A percentile compares a stretch with the other conserved stretches of the same genome.
Evolutionary conservation across 2,113 vertebrate species (phyloP).

Genomic region (Mugil cephalus): DNA sequence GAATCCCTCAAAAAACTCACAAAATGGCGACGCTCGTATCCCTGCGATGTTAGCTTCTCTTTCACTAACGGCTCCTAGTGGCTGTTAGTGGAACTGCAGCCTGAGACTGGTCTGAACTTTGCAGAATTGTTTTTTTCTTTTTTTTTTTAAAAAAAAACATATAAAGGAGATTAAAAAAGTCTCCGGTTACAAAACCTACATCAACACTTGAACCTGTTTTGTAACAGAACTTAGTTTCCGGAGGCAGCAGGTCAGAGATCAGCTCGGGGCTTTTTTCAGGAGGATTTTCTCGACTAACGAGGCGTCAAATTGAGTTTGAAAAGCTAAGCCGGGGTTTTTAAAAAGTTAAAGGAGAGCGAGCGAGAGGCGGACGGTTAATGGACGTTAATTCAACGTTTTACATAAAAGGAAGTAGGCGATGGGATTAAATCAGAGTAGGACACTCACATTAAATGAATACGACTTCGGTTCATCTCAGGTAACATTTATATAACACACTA

Average conservation of each 20-base stretch:
- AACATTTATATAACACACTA: not conserved
- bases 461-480: too few relatives aligned
- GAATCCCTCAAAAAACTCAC: too few relatives aligned
- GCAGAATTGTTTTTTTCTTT: too few relatives aligned
- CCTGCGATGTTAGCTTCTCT: too few relatives aligned
- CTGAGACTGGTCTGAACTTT: too few relatives aligned
- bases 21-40: too few relatives aligned
- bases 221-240: not conserved
- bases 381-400: conserved; percentile 4
- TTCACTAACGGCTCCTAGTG: too few relatives aligned
- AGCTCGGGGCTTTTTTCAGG: not conserved
- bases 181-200: too few relatives aligned
- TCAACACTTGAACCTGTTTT: too few relatives aligned
- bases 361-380: conserved; percentile 1
- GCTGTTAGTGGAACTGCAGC: too few relatives aligned
- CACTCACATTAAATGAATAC: not conserved
- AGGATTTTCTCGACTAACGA: not conserved
- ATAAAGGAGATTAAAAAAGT: too few relatives aligned
- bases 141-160: too few relatives aligned
- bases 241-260: conserved; percentile 8
- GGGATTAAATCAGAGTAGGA: conserved; percentile 13
- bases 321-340: conserved; percentile 35
- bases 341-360: not conserved
- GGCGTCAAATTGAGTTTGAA: conserved; percentile 18
- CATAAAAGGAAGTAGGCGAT: conserved; percentile 13